These are phyloP conservation scores for Brachyptera putata DNA, from an alignment of 2,888 invertebrate species.

Conservation along the genomic window DNA sequence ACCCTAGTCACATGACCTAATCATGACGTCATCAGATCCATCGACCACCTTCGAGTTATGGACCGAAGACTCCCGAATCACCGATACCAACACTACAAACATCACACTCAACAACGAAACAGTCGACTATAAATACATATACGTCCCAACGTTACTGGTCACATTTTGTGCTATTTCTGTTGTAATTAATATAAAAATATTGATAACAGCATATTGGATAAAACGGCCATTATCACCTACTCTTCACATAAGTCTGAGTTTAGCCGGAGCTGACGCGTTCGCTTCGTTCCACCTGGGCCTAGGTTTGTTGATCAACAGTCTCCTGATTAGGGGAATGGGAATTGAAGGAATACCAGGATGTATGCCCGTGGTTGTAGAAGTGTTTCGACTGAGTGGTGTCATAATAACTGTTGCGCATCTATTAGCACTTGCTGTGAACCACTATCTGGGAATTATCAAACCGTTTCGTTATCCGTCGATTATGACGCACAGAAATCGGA, in stretches of 20 bases:
- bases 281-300: conserved; percentile 52
- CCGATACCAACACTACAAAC: conserved; percentile 9
- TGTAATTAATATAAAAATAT: conserved; percentile 52
- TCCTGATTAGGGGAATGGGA: conserved; percentile 45
- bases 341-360: conserved; percentile 26
- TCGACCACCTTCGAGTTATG: not conserved
- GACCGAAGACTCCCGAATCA: not conserved
- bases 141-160: conserved; percentile 42
- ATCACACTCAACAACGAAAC: not conserved
- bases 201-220: conserved; percentile 54
- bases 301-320: conserved; percentile 53
- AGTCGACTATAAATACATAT: conserved; percentile 36
- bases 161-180: conserved; percentile 52
- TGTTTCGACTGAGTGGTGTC: conserved; percentile 53
- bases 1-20: no score
- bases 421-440: conserved; percentile 59
- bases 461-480: conserved; percentile 61
- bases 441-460: conserved; percentile 59
- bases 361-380: conserved; percentile 41
- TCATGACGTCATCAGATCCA: not conserved
- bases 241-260: conserved; percentile 54
- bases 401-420: conserved; percentile 60
- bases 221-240: conserved; percentile 54
- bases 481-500: conserved; percentile 52
- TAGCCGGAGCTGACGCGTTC: conserved; percentile 56